phyloP scores from a whole-genome alignment of 1,140 invertebrate genomes.

The Nasonia vitripennis region DNA sequence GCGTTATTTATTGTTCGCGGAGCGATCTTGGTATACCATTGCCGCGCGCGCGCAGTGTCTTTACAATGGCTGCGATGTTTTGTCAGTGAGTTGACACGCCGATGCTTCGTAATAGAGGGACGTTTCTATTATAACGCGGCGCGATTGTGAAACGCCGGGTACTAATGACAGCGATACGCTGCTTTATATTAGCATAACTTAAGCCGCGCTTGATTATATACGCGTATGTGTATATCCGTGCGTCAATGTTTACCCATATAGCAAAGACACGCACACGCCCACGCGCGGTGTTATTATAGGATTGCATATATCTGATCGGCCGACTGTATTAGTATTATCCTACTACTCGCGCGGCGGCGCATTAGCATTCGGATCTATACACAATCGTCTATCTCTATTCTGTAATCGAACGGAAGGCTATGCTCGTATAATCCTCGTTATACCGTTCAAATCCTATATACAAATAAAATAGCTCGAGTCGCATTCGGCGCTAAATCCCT shows the following conservation, averaged over 20 bases:
- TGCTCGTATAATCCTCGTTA: not conserved
- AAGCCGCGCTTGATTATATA: not conserved
- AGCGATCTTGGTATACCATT: not conserved
- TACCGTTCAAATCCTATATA: not conserved
- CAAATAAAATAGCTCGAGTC: not conserved
- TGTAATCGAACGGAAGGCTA: not conserved
- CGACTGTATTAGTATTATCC: not conserved
- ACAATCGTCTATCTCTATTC: not conserved
- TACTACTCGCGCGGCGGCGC: no score
- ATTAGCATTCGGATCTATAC: not conserved
- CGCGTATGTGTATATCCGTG: not conserved
- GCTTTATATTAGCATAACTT: constrained; percentile 1
- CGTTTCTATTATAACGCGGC: no score
- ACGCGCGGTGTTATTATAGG: not conserved
- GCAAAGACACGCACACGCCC: no score
- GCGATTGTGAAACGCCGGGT: no score
- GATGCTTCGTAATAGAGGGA: no score
- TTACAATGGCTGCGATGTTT: no score
- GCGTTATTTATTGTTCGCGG: not conserved
- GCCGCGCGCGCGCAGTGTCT: not conserved
- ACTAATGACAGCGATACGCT: not conserved
- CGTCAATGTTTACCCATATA: not conserved
- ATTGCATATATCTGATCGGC: not conserved
- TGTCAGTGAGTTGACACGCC: no score
- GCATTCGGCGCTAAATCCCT: no score